phyloP scores from a whole-genome alignment of 2,113 vertebrate species.

The Lanius ludovicianus region DNA sequence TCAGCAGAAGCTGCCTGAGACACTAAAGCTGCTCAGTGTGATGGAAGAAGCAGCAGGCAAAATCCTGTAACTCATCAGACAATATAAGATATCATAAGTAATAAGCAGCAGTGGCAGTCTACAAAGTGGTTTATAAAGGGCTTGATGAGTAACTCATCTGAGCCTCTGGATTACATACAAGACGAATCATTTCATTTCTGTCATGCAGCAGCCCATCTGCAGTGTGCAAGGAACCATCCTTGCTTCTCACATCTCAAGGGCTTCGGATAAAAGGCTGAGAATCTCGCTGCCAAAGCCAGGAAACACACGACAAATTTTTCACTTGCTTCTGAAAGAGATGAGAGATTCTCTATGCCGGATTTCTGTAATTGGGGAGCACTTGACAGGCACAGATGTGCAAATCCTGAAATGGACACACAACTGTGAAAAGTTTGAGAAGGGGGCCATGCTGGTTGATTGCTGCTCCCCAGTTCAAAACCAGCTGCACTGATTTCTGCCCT shows the following conservation, averaged over 20 bases:
- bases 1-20: neutral
- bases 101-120: constrained; percentile 23
- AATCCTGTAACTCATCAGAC: neutral
- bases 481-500: neutral
- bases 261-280: neutral
- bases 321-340: neutral
- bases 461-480: neutral
- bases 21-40: neutral
- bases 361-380: neutral
- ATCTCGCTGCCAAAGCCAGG: neutral
- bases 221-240: neutral
- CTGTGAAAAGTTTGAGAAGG: neutral
- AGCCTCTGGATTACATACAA: constrained; percentile 1
- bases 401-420: neutral
- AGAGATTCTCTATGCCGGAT: neutral
- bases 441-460: neutral
- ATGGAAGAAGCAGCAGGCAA: constrained; percentile 8
- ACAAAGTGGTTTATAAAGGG: neutral
- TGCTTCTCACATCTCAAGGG: neutral
- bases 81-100: neutral
- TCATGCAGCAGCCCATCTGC: neutral
- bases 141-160: neutral
- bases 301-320: neutral
- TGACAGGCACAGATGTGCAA: neutral
- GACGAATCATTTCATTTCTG: neutral